Conservation (phyloP, 2,888 invertebrate genomes). For the Meganola albula region DNA sequence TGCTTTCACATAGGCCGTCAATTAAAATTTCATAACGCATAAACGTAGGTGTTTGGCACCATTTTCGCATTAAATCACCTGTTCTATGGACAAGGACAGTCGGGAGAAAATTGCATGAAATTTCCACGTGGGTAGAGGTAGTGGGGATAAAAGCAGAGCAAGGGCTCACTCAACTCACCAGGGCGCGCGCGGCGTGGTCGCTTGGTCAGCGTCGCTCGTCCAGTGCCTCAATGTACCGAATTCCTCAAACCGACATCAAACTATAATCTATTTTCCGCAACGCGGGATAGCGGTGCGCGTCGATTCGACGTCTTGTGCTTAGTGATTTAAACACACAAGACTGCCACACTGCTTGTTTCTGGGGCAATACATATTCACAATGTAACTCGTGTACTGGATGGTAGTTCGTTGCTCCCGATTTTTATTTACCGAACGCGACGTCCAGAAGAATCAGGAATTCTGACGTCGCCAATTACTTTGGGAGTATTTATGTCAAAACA, state of each 20-base stretch:
- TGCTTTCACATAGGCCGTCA: slow-evolving; percentile 18
- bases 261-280: slow-evolving; percentile 70
- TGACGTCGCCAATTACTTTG: slow-evolving; percentile 16
- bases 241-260: slow-evolving; percentile 63
- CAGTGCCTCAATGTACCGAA: slow-evolving; percentile 63
- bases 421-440: slow-evolving; percentile 12
- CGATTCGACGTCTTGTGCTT: slow-evolving; percentile 51
- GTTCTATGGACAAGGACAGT: slow-evolving; percentile 41
- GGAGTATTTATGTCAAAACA: slow-evolving; percentile 8
- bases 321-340: slow-evolving; percentile 69
- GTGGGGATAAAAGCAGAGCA: slow-evolving; percentile 29
- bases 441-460: slow-evolving; percentile 15
- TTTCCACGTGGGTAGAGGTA: slow-evolving; percentile 33
- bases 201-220: slow-evolving; percentile 45
- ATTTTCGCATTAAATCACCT: slow-evolving; percentile 46
- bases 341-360: slow-evolving; percentile 58
- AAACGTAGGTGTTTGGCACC: slow-evolving; percentile 54
- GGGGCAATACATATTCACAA: slow-evolving; percentile 56
- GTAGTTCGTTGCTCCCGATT: slow-evolving; percentile 55
- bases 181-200: slow-evolving; percentile 54
- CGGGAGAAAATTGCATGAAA: slow-evolving; percentile 27
- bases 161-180: slow-evolving; percentile 58
- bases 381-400: slow-evolving; percentile 25
- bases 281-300: slow-evolving; percentile 51
- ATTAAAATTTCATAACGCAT: slow-evolving; percentile 25